Evolutionary conservation across 1,140 invertebrate species (phyloP), one percentile per base, ranked within the genome.

Genomic region (Neotoxoptera formosana): DNA sequence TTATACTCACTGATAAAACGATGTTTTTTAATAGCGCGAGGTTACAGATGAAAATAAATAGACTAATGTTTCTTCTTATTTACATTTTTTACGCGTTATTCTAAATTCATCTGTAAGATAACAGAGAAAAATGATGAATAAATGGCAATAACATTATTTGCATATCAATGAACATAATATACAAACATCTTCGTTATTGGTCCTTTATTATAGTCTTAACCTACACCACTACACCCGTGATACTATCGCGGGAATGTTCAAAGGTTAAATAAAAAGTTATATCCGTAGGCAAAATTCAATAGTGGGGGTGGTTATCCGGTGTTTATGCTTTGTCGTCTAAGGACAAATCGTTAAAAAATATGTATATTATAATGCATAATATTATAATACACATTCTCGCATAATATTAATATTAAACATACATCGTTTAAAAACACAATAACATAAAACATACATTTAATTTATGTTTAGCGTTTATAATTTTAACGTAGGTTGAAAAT

Each of bases 11-110:
- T 34, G 87, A 89, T 89, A 89, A 89, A 89, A 89, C 48, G 20
- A 89, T 51, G 48, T 89, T 51, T 89, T 53, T 89, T 89, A 89
- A 89, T 51, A 34, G n/a, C 47, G n/a, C 8, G 21, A 51, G n/a
- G 48, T 53, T 23, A 9, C 87, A 34, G 87, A 56, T 41, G n/a
- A 56, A 89, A 89, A 56, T 89, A 89, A 89, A 89, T 89, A 36
- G 34, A 56, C 34, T 56, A 89, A 89, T 89, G 51, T 89, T 36
- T 89, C 34, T 56, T 53, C 51, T 89, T 89, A 56, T 89, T 89
- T 89, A 89, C 88, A 89, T 89, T 36, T 89, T 89, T 56, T 89
- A 56, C 21, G 34, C 51, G 51, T 89, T 89, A 89, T 56, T 89
- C 48, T 53, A 89, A 89, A 89, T 88, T 53, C 88, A 89, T 56